These are phyloP conservation scores for Acleris holmiana DNA, from an alignment of 2,888 invertebrate genomes.

Conservation along the genomic window DNA sequence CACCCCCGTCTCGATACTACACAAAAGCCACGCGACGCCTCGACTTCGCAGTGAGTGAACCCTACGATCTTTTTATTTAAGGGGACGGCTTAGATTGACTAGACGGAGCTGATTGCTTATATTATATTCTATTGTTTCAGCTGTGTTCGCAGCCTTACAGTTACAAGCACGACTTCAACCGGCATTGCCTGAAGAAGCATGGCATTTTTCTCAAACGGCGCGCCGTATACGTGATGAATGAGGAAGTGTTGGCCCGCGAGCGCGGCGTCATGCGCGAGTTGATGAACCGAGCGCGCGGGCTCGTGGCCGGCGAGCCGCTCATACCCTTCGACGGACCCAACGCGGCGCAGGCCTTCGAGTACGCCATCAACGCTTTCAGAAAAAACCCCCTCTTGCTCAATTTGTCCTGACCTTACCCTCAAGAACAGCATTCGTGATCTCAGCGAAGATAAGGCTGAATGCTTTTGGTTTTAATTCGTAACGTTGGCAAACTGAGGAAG, in stretches of 20 bases:
- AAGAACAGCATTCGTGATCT: no score
- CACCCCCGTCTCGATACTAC: no score
- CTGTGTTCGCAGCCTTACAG: constrained; percentile 73
- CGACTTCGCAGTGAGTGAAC: no score
- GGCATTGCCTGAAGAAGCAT: constrained; percentile 72
- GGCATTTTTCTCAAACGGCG: constrained; percentile 66
- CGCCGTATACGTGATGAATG: constrained; percentile 62
- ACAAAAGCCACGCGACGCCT: no score
- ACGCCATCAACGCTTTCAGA: constrained; percentile 56
- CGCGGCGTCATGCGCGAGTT: constrained; percentile 59
- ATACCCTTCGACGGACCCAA: constrained; percentile 63
- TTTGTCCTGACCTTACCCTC: constrained; percentile 12
- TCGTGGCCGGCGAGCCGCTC: constrained; percentile 49
- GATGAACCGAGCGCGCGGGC: constrained; percentile 52
- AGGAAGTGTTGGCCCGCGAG: constrained; percentile 62
- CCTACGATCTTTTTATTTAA: no score
- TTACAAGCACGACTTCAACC: constrained; percentile 70
- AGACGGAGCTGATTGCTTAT: neutral
- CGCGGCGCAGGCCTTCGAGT: constrained; percentile 56
- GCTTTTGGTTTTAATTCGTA: no score
- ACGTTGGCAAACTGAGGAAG: no score
- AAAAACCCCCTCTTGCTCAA: constrained; percentile 50
- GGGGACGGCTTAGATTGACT: no score
- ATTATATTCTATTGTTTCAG: constrained; percentile 50
- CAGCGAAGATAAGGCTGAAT: no score